phyloP scores from a whole-genome alignment of 2,888 invertebrate species.

The Quadroppia sp. region DNA sequence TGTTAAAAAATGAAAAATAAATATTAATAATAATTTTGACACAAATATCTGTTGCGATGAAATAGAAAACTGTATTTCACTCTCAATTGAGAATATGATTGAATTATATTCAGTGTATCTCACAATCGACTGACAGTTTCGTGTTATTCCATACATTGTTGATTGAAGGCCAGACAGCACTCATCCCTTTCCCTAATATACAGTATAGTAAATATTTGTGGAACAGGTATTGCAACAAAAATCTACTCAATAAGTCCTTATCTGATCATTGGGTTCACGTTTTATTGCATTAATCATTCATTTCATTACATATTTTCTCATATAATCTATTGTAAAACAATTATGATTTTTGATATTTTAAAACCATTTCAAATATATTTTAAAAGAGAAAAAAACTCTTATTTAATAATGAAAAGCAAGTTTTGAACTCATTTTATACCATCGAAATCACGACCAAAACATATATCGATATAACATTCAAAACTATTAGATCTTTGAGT shows the following conservation, averaged over 20 bases:
- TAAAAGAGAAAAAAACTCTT: too few species aligned
- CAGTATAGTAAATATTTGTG: neutral
- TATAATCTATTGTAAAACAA: neutral
- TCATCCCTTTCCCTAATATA: neutral
- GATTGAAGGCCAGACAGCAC: conserved; percentile 2
- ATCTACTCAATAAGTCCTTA: neutral
- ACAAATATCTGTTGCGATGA: neutral
- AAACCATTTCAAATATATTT: neutral
- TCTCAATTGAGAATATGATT: neutral
- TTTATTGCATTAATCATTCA: neutral
- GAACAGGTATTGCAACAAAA: neutral
- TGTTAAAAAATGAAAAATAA: neutral
- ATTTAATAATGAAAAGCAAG: too few species aligned
- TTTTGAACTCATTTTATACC: too few species aligned
- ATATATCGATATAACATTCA: too few species aligned
- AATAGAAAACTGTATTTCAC: neutral
- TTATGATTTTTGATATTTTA: neutral
- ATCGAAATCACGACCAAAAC: too few species aligned
- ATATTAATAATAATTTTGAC: conserved; percentile 15
- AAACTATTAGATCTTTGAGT: too few species aligned
- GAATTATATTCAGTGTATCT: conserved; percentile 1
- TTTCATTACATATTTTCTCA: neutral
- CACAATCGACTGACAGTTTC: neutral
- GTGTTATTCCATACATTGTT: neutral
- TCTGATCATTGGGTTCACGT: neutral